These are phyloP conservation scores for Poeciliopsis occidentalis DNA, from an alignment of 2,113 vertebrate species.

Conservation along the genomic window DNA sequence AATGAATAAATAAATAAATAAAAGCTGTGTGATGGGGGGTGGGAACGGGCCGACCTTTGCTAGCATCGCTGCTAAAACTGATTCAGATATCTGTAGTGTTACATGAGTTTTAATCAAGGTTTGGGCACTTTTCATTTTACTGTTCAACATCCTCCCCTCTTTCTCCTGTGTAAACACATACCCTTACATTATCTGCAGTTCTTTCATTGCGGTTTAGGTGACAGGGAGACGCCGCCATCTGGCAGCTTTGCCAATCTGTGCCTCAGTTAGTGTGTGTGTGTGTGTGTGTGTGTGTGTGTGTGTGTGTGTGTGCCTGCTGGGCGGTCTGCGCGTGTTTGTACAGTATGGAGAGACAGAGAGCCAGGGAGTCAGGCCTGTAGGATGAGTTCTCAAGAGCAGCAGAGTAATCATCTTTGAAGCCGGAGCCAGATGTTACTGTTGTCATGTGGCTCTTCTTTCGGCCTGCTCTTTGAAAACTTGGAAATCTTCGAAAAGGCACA, in stretches of 20 bases:
- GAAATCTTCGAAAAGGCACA: slow-evolving; percentile 24
- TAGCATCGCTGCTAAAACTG: neutral
- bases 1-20: too few relatives aligned
- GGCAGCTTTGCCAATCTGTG: slow-evolving; percentile 60
- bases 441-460: slow-evolving; percentile 69
- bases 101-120: neutral
- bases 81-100: neutral
- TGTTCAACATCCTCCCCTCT: neutral
- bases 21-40: neutral
- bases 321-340: slow-evolving; percentile 25
- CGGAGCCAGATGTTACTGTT: slow-evolving; percentile 75
- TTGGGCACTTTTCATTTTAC: neutral
- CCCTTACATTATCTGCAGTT: slow-evolving; percentile 45
- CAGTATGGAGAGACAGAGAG: slow-evolving; percentile 6
- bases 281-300: too few relatives aligned
- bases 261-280: slow-evolving; percentile 16
- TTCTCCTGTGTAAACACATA: neutral
- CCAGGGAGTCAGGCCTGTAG: slow-evolving; percentile 31
- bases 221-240: slow-evolving; percentile 67
- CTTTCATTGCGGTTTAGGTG: slow-evolving; percentile 57
- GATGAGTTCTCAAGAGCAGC: slow-evolving; percentile 65
- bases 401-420: slow-evolving; percentile 75
- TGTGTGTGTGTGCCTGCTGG: slow-evolving; percentile 19
- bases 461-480: slow-evolving; percentile 53
- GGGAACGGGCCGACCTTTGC: neutral